Percentiles rank a stretch among this genome's conserved stretches.
phyloP scores from a whole-genome alignment of 2,888 invertebrate species.

The Clostera curtula region DNA sequence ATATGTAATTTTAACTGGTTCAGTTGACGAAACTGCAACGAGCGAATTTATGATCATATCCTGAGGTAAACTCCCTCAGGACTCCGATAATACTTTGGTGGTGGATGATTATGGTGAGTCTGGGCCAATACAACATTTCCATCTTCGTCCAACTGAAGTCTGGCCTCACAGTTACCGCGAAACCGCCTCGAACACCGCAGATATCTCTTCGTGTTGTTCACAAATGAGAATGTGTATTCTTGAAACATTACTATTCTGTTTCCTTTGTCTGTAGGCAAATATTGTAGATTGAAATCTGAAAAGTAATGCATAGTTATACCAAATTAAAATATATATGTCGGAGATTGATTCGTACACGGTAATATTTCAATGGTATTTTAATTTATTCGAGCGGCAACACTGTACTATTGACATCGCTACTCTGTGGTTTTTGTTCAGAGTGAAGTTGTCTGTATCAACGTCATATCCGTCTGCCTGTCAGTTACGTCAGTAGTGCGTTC shows the following conservation, averaged over 20 bases:
- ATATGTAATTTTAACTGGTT: too few species aligned
- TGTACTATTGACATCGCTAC: too few species aligned
- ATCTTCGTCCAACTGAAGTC: conserved; percentile 12
- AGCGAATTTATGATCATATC: conserved; percentile 4
- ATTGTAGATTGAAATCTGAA: conserved; percentile 10
- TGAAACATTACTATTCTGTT: conserved; percentile 18
- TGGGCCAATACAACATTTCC: conserved; percentile 13
- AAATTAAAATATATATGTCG: too few species aligned
- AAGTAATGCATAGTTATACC: background rate
- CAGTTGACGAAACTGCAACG: background rate
- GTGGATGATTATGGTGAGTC: conserved; percentile 22
- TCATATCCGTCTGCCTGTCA: too few species aligned
- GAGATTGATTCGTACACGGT: too few species aligned
- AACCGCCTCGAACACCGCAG: conserved; percentile 28
- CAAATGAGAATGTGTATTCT: conserved; percentile 22
- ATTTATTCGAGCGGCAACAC: too few species aligned
- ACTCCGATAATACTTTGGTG: conserved; percentile 10
- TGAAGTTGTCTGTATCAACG: too few species aligned
- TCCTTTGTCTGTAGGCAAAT: conserved; percentile 8
- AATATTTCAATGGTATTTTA: too few species aligned
- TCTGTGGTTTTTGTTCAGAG: too few species aligned
- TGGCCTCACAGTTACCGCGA: conserved; percentile 25
- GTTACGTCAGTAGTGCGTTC: too few species aligned
- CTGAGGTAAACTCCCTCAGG: conserved; percentile 10
- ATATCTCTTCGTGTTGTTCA: conserved; percentile 18